Evolutionary conservation across 2,113 vertebrate species (phyloP).

Genomic region (Oostethus manadensis): DNA sequence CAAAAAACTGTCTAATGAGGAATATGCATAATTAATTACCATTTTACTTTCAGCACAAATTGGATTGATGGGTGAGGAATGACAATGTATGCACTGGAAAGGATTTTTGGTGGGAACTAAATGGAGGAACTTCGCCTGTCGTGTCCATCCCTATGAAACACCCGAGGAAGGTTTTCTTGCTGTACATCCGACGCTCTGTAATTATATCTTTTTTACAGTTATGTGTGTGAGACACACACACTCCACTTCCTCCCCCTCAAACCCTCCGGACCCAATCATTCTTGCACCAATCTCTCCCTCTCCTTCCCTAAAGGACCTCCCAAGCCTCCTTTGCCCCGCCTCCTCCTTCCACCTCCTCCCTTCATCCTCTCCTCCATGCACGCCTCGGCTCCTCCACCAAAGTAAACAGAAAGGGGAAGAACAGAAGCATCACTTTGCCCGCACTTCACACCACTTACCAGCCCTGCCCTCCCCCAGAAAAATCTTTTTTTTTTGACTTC

Average conservation of each 20-base stretch:
- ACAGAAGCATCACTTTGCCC: constrained; percentile 37
- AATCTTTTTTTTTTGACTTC: not conserved
- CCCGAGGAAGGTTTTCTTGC: too few species aligned
- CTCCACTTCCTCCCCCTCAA: constrained; percentile 60
- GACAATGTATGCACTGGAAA: too few species aligned
- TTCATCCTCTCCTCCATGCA: not conserved
- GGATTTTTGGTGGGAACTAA: too few species aligned
- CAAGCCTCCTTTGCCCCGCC: constrained; percentile 30
- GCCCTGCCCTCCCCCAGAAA: constrained; percentile 4
- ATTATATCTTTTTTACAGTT: constrained; percentile 52
- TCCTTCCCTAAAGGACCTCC: constrained; percentile 41
- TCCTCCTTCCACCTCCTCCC: not conserved
- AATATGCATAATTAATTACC: too few species aligned
- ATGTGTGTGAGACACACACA: constrained; percentile 1
- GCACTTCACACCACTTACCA: constrained; percentile 23
- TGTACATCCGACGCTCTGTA: not conserved
- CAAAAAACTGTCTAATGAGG: too few species aligned
- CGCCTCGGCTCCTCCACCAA: constrained; percentile 41
- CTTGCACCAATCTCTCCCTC: constrained; percentile 30
- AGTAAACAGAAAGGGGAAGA: constrained; percentile 53
- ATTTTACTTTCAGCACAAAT: too few species aligned
- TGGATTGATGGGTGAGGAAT: too few species aligned
- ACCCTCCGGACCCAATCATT: not conserved
- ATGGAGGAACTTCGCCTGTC: too few species aligned
- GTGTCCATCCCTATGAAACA: too few species aligned